These are phyloP conservation scores for Urechis unicinctus DNA, from an alignment of 2,888 invertebrate genomes.

Conservation along the genomic window DNA sequence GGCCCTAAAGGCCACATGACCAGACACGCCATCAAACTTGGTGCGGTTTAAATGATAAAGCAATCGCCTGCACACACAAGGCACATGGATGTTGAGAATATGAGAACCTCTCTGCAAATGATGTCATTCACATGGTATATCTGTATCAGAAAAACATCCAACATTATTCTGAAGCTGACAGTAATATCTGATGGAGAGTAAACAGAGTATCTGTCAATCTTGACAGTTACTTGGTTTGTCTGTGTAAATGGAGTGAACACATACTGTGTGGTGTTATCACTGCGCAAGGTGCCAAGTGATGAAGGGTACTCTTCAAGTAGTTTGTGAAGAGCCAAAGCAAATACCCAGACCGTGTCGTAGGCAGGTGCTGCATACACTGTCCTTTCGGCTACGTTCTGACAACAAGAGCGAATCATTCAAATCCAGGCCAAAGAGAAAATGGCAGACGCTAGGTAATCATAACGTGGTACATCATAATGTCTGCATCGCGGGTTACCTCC, in stretches of 20 bases:
- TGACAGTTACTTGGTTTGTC: too few species aligned
- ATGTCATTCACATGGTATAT: neutral
- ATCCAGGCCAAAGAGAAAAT: too few species aligned
- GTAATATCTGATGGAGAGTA: too few species aligned
- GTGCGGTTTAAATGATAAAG: slow-evolving; percentile 62
- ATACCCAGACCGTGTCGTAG: slow-evolving; percentile 78
- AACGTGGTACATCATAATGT: too few species aligned
- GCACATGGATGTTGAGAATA: too few species aligned
- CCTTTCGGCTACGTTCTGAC: too few species aligned
- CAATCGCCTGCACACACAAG: slow-evolving; percentile 54
- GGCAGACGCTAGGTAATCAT: neutral
- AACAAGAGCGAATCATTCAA: too few species aligned
- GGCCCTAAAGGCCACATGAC: slow-evolving; percentile 64
- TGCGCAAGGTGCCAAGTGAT: slow-evolving; percentile 35
- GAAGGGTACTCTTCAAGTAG: slow-evolving; percentile 59
- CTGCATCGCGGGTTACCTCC: too few species aligned
- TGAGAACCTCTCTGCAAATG: too few species aligned
- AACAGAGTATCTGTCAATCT: too few species aligned
- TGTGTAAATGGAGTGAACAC: slow-evolving; percentile 10
- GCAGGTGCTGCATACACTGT: slow-evolving; percentile 70
- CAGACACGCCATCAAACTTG: slow-evolving; percentile 69
- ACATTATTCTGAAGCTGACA: too few species aligned
- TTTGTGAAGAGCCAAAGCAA: slow-evolving; percentile 65
- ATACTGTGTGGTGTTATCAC: slow-evolving; percentile 33
- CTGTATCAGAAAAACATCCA: neutral